Evolutionary conservation across 2,888 invertebrate species (phyloP).

Genomic region (Eupithecia subumbrata): DNA sequence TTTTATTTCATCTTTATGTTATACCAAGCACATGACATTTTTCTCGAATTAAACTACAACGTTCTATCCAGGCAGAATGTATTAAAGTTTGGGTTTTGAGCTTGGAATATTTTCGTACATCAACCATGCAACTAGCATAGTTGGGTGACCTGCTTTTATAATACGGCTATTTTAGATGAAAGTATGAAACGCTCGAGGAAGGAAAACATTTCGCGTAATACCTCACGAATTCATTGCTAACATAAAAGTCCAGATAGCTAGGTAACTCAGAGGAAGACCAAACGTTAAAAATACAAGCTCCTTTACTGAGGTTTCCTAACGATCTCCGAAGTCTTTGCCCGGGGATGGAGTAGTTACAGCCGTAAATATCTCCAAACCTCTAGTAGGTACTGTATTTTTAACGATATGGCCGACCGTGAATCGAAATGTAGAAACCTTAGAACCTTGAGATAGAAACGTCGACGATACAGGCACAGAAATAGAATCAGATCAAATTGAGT

Average conservation of each 20-base stretch:
- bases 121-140: slow-evolving; percentile 1
- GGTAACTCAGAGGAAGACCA: slow-evolving; percentile 17
- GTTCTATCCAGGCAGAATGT: background rate
- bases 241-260: slow-evolving; percentile 20
- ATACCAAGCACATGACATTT: background rate
- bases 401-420: slow-evolving; percentile 17
- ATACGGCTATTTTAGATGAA: background rate
- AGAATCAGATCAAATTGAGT: background rate
- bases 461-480: background rate
- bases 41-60: background rate
- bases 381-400: slow-evolving; percentile 23
- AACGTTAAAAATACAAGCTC: slow-evolving; percentile 24
- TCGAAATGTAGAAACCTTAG: slow-evolving; percentile 4
- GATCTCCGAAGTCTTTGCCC: slow-evolving; percentile 25
- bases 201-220: background rate
- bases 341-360: slow-evolving; percentile 18
- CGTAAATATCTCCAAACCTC: slow-evolving; percentile 17
- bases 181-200: background rate
- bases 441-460: background rate
- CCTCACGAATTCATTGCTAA: slow-evolving; percentile 6
- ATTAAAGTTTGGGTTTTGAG: background rate
- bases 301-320: slow-evolving; percentile 21
- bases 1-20: background rate
- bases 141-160: background rate
- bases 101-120: background rate